Evolutionary conservation across 1,140 invertebrate genomes (phyloP).

Genomic region (Alviniconcha marisindica): DNA sequence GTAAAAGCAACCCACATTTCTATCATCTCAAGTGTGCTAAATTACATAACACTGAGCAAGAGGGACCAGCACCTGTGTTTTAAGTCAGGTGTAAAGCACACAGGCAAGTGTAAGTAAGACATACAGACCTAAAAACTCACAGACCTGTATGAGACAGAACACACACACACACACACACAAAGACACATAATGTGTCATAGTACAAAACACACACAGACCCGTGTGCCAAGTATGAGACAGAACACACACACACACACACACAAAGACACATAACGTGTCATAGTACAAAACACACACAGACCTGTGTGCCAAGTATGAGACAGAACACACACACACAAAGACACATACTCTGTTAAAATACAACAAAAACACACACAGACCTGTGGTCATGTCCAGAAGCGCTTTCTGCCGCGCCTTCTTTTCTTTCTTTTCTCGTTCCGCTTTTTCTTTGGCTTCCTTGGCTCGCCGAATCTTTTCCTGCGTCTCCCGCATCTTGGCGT

Average conservation of each 20-base stretch:
- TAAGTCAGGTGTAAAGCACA: too few relatives aligned
- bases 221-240: too few relatives aligned
- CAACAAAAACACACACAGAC: constrained; percentile 64
- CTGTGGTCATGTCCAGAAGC: constrained; percentile 93
- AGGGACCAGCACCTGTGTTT: background rate
- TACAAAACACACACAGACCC: constrained; percentile 1
- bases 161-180: background rate
- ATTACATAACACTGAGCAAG: background rate
- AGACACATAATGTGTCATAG: background rate
- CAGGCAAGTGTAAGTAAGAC: too few relatives aligned
- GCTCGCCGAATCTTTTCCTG: constrained; percentile 92
- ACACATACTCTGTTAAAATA: background rate
- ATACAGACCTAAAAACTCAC: too few relatives aligned
- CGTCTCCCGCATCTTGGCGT: constrained; percentile 87
- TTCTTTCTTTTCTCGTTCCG: constrained; percentile 84
- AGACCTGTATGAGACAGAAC: too few relatives aligned
- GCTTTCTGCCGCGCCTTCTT: constrained; percentile 89
- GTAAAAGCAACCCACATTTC: too few relatives aligned
- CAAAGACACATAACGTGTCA: background rate
- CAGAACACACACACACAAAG: background rate
- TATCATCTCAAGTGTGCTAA: too few relatives aligned
- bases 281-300: background rate
- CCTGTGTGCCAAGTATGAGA: too few relatives aligned
- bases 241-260: background rate
- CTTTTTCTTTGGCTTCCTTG: constrained; percentile 89